Percentiles rank a stretch among this genome's conserved stretches.
These are phyloP conservation scores for Dione juno DNA, from an alignment of 2,888 invertebrate genomes.

Conservation along the genomic window DNA sequence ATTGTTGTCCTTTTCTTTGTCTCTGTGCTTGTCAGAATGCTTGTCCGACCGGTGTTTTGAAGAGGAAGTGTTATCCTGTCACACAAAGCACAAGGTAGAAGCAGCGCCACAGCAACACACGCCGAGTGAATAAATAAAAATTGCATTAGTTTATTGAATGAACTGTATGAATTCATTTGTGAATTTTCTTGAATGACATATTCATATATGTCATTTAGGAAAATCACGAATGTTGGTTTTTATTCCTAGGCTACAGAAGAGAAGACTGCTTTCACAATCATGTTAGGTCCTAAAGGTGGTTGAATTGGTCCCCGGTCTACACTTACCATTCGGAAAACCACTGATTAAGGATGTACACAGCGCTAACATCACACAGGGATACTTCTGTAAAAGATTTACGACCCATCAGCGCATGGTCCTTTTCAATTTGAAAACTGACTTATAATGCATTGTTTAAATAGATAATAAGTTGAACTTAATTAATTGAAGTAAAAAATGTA, in stretches of 20 bases:
- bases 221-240: conserved; percentile 66
- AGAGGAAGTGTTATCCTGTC: conserved; percentile 83
- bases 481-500: conserved; percentile 56
- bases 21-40: conserved; percentile 82
- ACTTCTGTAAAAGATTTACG: conserved; percentile 92
- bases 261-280: conserved; percentile 56
- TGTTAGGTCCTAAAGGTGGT: conserved; percentile 66
- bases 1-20: conserved; percentile 68
- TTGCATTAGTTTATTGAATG: conserved; percentile 78
- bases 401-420: conserved; percentile 86
- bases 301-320: conserved; percentile 80
- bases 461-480: conserved; percentile 49
- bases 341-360: conserved; percentile 86
- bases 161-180: conserved; percentile 65
- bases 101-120: conserved; percentile 84
- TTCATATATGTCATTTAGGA: conserved; percentile 56
- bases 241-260: conserved; percentile 69
- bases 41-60: conserved; percentile 83
- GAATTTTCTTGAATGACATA: conserved; percentile 64
- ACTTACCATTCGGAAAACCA: conserved; percentile 87
- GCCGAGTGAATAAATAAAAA: conserved; percentile 83
- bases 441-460: conserved; percentile 51
- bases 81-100: conserved; percentile 85
- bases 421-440: conserved; percentile 67
- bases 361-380: conserved; percentile 87